These are phyloP conservation scores for Zaprionus nigranus DNA, from an alignment of 1,140 invertebrate species.

Conservation along the genomic window DNA sequence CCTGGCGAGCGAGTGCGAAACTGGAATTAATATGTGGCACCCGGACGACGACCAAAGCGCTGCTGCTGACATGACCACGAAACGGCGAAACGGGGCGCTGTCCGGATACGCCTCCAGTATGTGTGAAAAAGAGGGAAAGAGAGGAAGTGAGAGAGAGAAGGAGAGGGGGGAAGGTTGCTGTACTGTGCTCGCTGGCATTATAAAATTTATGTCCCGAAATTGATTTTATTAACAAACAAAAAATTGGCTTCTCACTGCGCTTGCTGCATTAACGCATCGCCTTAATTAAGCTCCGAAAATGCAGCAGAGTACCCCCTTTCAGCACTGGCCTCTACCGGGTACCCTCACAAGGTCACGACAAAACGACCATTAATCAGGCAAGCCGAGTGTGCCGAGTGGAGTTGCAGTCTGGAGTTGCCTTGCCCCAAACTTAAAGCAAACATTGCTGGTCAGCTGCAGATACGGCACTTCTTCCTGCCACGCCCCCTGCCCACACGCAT, in stretches of 20 bases:
- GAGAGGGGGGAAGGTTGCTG: neutral
- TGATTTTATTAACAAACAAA: slow-evolving; percentile 76
- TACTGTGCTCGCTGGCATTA: slow-evolving; percentile 28
- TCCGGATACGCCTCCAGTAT: slow-evolving; percentile 7
- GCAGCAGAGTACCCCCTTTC: neutral
- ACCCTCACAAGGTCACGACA: slow-evolving; percentile 37
- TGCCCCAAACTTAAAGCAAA: slow-evolving; percentile 31
- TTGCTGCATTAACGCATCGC: slow-evolving; percentile 6
- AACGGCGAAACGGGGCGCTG: slow-evolving; percentile 23
- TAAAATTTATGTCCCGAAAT: slow-evolving; percentile 73
- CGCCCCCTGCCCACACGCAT: slow-evolving; percentile 3
- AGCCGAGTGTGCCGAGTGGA: neutral
- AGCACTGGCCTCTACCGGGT: neutral
- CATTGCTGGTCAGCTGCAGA: slow-evolving; percentile 8
- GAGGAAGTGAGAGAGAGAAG: neutral
- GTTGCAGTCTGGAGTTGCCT: neutral
- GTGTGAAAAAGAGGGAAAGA: neutral
- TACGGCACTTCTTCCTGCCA: neutral
- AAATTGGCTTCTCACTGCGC: slow-evolving; percentile 53
- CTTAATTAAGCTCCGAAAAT: slow-evolving; percentile 60
- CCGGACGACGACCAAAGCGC: slow-evolving; percentile 62
- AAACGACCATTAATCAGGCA: slow-evolving; percentile 33
- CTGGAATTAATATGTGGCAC: slow-evolving; percentile 81
- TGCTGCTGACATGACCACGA: slow-evolving; percentile 61
- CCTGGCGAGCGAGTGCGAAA: slow-evolving; percentile 63